Evolutionary conservation across 2,888 invertebrate species (phyloP), one percentile per base, ranked within the genome.

Genomic region (Athalia circularis): DNA sequence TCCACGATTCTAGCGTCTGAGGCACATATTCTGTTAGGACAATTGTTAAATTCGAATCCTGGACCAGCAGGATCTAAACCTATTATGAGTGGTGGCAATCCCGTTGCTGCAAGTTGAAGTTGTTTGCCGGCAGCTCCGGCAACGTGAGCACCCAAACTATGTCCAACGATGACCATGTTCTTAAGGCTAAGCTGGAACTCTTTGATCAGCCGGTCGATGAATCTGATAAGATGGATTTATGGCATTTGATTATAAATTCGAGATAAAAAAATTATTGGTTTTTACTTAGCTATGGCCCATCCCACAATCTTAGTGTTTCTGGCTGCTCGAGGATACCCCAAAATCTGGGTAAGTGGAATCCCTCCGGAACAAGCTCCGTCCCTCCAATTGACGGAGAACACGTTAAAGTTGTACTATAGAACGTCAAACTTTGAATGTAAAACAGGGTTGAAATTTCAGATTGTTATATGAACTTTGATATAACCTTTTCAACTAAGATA

Each of bases 61-160:
- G 78, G 78, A n/a, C 70, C 78, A 4, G 78, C 78, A n/a, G 78
- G 78, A 72, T 78, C 78, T 0, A 78, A 50, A 5, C 15, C 78
- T 45, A 75, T 5, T 5, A 75, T 75, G 6, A 29, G 43, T 1
- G 45, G 43, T 6, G 50, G 7, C 0, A 29, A 62, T 3, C 75
- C 75, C n/a, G n/a, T 29, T 9, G 5, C 13, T 8, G 3, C 4
- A 3, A 7, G 11, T 48, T 78, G 61, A 11, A 78, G 43, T 3
- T 68, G 13, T 13, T 61, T 61, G 0, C 9, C 62, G 3, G 61
- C 43, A 45, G 72, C 70, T 4, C 78, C 78, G 2, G 45, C 67
- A 4, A 68, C 68, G 5, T 78, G 78, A 29, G 78, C 78, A 4
- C 78, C 78, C 59, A 78, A 15, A n/a, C 78, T 78, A 13, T 78